phyloP scores from a whole-genome alignment of 2,113 vertebrate species.

The Tretioscincus oriximinensis region DNA sequence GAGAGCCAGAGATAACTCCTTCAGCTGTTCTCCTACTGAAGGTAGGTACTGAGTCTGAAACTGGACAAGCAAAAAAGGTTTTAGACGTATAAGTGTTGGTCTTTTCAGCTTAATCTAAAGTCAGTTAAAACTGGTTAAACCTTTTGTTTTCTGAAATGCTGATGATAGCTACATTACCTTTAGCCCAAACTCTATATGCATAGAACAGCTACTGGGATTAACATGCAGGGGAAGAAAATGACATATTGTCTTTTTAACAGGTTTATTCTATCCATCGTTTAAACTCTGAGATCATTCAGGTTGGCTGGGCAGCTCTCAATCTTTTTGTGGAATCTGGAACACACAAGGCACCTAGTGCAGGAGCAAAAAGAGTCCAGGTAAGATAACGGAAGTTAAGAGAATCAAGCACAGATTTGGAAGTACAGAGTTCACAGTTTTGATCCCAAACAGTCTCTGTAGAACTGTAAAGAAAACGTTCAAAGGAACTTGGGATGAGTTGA shows the following conservation, averaged over 20 bases:
- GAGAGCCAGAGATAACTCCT: constrained; percentile 27
- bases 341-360: constrained; percentile 28
- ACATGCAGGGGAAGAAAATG: background rate
- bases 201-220: background rate
- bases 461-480: background rate
- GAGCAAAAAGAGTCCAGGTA: constrained; percentile 36
- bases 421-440: background rate
- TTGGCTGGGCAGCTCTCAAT: constrained; percentile 56
- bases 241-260: constrained; percentile 9
- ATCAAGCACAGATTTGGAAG: background rate
- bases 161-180: background rate
- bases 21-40: constrained; percentile 51
- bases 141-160: background rate
- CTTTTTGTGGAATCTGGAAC: constrained; percentile 53
- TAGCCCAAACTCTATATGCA: background rate
- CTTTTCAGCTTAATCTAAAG: background rate
- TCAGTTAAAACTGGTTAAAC: background rate
- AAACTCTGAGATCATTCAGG: constrained; percentile 23
- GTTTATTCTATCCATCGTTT: constrained; percentile 47
- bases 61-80: background rate
- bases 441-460: background rate
- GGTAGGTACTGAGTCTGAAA: constrained; percentile 21
- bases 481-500: background rate
- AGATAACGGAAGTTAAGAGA: background rate
- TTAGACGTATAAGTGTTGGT: background rate